Base-by-base conservation (phyloP, 2,888 invertebrate genomes). In the Notodromas monacha region DNA sequence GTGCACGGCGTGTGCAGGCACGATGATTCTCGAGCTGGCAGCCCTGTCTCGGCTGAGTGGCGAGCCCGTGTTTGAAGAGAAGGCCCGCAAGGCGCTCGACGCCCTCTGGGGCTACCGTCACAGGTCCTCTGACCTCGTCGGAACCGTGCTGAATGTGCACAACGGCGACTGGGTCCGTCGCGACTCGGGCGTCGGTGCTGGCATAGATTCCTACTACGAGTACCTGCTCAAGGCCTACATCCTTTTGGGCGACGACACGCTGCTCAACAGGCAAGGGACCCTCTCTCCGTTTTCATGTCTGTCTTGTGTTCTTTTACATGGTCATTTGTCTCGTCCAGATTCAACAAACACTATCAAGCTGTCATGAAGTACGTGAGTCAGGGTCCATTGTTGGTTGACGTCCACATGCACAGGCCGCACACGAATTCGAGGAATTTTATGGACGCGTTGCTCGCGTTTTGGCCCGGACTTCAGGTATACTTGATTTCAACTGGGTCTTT, bases 201-300 rank as follows among this genome's bases (percentile, higher is more conserved):
- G 92, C 14, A 86, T 92, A 40, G 92, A 96, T 52, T 86, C 86
- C 1, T 96, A 96, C 50, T 96, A 92, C 45, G 92, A 96, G 50
- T 96, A 96, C 50, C 73, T 84, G 37, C 60, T 96, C 15, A 96
- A 96, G 50, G 84, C 86, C 0, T 96, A 92, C 50, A 77, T 96
- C 38, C 56, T 96, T 32, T 59, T 96, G 5, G 59, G 40, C 4
- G 89, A 96, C 46, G 76, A 79, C 42, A 70, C 70, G 38, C 92
- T 89, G 49, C 55, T 92, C 39, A 69, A 74, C 28, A 60, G 92
- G n/a, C n/a, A n/a, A n/a, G n/a, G n/a, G n/a, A n/a, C n/a, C n/a
- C n/a, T n/a, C n/a, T n/a, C n/a, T n/a, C n/a, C n/a, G n/a, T n/a
- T n/a, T n/a, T n/a, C n/a, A n/a, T n/a, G n/a, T n/a, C n/a, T n/a